phyloP scores from a whole-genome alignment of 2,113 vertebrate genomes.

The Channa maculata region DNA sequence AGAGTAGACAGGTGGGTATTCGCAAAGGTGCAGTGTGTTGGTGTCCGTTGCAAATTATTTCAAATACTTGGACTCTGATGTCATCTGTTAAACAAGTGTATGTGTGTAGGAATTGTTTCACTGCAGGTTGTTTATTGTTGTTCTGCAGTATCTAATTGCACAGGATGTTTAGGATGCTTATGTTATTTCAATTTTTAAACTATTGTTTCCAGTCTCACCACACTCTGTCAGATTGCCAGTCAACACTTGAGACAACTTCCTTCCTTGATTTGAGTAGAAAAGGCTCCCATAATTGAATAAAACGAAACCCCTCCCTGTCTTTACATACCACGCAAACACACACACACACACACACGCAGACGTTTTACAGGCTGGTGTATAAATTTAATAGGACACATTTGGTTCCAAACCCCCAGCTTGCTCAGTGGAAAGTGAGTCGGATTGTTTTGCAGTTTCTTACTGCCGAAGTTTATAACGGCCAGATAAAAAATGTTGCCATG shows the following conservation, averaged over 20 bases:
- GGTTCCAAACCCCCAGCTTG: slow-evolving; percentile 74
- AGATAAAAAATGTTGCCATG: slow-evolving; percentile 75
- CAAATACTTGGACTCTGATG: background rate
- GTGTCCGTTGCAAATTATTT: background rate
- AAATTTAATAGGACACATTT: slow-evolving; percentile 80
- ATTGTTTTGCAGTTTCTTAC: slow-evolving; percentile 80
- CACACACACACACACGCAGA: slow-evolving; percentile 46
- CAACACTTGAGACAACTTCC: slow-evolving; percentile 74
- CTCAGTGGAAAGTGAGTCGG: slow-evolving; percentile 74
- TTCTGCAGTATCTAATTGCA: slow-evolving; percentile 24
- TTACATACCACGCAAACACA: slow-evolving; percentile 70
- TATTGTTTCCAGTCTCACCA: slow-evolving; percentile 66
- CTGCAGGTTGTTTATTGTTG: slow-evolving; percentile 20
- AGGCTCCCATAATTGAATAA: slow-evolving; percentile 75
- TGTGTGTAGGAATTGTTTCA: slow-evolving; percentile 2
- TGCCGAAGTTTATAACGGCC: slow-evolving; percentile 71
- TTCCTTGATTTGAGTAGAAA: slow-evolving; percentile 77
- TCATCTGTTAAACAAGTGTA: slow-evolving; percentile 10
- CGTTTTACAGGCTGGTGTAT: slow-evolving; percentile 76
- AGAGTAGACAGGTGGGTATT: slow-evolving; percentile 3
- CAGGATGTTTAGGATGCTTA: slow-evolving; percentile 65
- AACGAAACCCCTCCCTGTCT: slow-evolving; percentile 70
- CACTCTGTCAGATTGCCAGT: slow-evolving; percentile 76
- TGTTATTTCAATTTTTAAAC: slow-evolving; percentile 64
- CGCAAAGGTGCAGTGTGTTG: background rate